Base-by-base conservation (phyloP, 1,140 invertebrate species). In the Babylonia areolata region DNA sequence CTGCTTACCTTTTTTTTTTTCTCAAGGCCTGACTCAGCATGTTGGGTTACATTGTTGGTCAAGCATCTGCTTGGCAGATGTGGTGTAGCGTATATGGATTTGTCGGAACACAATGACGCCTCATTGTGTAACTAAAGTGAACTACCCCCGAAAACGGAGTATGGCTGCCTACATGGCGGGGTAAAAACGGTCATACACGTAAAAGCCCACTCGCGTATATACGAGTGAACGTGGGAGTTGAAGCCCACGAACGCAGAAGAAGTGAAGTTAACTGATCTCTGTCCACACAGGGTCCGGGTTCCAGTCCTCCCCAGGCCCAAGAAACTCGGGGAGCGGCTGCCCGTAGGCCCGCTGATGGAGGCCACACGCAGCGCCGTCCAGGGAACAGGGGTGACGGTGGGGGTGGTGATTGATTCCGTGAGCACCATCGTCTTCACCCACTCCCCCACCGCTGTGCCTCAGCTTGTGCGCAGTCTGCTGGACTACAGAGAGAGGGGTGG, bases 401-500 rank as follows among this genome's bases (percentile, higher is more conserved):
- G 75, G 6, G 39, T 77, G 35, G 37, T 77, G 11, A 77, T 77
- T 28, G 39, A 39, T 28, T 39, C 35, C 9, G 37, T 40, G 17
- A 20, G 37, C 20, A 40, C 35, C 12, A 35, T 77, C 33, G 37
- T 77, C 33, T 39, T 28, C 75, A 42, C 75, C 9, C 37, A 77
- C 37, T 77, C 75, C 0, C 28, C 37, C 15, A 23, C 35, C 6
- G 75, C 75, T 40, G 75, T 77, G 35, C 75, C 75, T 5, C 75
- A 77, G 75, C 35, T 77, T 9, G 75, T 77, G 20, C 33, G 28
- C 15, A 40, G 75, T 23, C 35, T 77, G 35, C 15, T 77, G 75
- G 75, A 42, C 17, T 77, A 42, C 37, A 77, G 20, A 37, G 75
- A 77, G 37, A 77, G 37, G 28, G 75, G 75, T 77, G 37, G 71